phyloP scores from a whole-genome alignment of 1,140 invertebrate genomes.

The Oncopeltus fasciatus region DNA sequence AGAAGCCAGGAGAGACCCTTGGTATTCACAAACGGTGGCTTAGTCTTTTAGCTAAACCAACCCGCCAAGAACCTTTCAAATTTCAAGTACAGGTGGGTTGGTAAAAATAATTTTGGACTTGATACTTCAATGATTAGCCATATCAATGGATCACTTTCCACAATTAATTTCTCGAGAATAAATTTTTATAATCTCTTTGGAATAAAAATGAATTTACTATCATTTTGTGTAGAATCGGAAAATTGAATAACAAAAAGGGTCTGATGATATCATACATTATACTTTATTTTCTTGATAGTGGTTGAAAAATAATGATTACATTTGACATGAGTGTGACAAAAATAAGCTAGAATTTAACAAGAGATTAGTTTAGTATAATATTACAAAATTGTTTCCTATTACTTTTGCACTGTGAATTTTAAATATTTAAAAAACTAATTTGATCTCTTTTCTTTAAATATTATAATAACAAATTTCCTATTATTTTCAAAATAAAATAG shows the following conservation, averaged over 20 bases:
- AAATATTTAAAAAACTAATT: no score
- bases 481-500: no score
- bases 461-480: no score
- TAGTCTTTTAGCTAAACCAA: neutral
- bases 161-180: neutral
- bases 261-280: no score
- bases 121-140: neutral
- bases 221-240: neutral
- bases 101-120: neutral
- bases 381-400: no score
- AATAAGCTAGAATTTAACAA: no score
- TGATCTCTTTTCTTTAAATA: no score
- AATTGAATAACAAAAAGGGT: neutral
- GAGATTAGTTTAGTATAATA: no score
- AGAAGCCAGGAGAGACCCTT: neutral
- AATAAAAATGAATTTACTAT: neutral
- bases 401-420: no score
- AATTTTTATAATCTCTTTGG: neutral
- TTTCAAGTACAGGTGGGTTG: neutral
- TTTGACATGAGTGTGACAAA: no score
- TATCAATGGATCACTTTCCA: neutral
- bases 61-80: neutral
- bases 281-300: no score
- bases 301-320: no score
- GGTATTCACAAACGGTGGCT: neutral